Base-by-base conservation (phyloP, 2,888 invertebrate genomes). In the Phania funesta region DNA sequence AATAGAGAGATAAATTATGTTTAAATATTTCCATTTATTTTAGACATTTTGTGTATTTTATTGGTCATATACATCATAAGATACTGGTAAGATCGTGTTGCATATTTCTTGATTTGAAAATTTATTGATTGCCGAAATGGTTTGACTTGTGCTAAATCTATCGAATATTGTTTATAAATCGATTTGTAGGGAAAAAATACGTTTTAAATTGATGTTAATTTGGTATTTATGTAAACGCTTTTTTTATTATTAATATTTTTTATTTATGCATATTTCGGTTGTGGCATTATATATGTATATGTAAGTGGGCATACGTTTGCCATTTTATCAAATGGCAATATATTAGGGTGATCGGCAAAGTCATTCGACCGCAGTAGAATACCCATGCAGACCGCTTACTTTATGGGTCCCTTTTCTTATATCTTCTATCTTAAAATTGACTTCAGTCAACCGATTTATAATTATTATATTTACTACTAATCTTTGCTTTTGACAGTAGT, bases 91-190 rank as follows among this genome's bases (percentile, higher is more conserved):
- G 44, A 48, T 56, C 54, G 29, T 62, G 62, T 73, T 52, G 26
- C n/a, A 50, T 20, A 54, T 13, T 60, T 75, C 29, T 48, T 18
- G 56, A 48, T 78, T 48, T 58, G 4, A 48, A 68, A 80, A 80
- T 80, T 80, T 80, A 75, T 80, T 65, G 75, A 75, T 80, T 75
- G 64, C 50, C 68, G 35, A 70, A 80, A 75, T 50, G 64, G 64
- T 70, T 58, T 48, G 75, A 75, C 52, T 64, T 75, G 56, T 70
- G 64, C 70, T 75, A 44, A 56, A 65, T 56, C 56, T 65, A 52
- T 52, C 9, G 24, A 35, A 20, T 60, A 52, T 68, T 76, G 44
- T 76, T 76, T 68, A n/a, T n/a, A n/a, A 68, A 76, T 60, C 50
- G 52, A 32, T 76, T 60, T 29, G 7, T 32, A 29, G 8, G 9